Evolutionary conservation across 2,113 vertebrate species (phyloP), one percentile per base, ranked within the genome.

Genomic region (Xenopus borealis): DNA sequence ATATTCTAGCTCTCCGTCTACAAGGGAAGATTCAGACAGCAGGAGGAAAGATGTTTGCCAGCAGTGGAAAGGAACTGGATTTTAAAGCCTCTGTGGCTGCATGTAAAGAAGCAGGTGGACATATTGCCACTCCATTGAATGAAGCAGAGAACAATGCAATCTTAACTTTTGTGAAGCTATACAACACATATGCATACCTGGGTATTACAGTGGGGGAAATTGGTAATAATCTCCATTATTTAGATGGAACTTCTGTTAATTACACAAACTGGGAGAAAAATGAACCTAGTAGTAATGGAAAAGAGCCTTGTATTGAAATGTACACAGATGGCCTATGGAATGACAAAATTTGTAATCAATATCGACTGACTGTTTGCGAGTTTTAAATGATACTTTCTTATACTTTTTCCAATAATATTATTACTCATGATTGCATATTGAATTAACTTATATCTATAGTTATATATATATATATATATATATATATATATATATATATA

Each of bases 251-350:
- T 11, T 44, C 58, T 0, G 14, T 80, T 13, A 78, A 13, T 44
- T 88, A 88, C 0, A 85, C 83, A 59, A 86, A 83, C 17, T 88
- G 88, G 86, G 59, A 88, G n/a, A 4, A n/a, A 17, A 80, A 79
- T 3, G 82, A 89, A 33, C 88, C 88, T 19, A 69, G 78, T 12
- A 85, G 85, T 10, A 69, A 7, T 27, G 87, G 84, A 4, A 62
- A 71, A 18, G 85, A 90, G 55, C 78, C 77, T 0, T 88, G 86
- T 3, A 87, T 87, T 75, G 88, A 89, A 55, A 88, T 88, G 80
- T 89, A 88, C 76, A 81, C 77, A 9, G 82, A 86, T 12, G 89
- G 89, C 23, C 80, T 61, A 9, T 89, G 89, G 87, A 90, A 89
- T 8, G 79, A 86, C 76, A 89, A 5, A 61, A 81, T 0, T 10